Percentiles rank a stretch among this genome's conserved stretches.
Conservation (phyloP, 53 echinoderm and acorn worm genomes). For the Arbacia lixula region DNA sequence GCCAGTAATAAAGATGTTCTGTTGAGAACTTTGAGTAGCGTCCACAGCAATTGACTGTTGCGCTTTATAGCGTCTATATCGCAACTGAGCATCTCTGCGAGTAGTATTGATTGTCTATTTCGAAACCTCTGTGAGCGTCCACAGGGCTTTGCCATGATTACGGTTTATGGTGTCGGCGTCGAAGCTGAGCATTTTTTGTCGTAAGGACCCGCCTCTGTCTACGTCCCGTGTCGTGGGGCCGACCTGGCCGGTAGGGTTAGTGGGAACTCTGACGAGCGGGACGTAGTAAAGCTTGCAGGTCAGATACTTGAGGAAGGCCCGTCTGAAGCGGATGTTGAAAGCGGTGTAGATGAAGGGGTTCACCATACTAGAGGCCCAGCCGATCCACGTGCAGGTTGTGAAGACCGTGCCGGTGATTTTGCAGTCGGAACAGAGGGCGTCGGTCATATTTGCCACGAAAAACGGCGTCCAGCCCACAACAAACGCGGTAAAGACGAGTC, state of each 20-base stretch:
- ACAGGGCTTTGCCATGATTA: neutral
- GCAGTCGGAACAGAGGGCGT: constrained; percentile 59
- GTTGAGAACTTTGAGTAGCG: too few species aligned
- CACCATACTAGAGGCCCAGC: constrained; percentile 86
- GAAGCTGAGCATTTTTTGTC: neutral
- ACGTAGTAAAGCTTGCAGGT: constrained; percentile 25
- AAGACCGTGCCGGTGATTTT: constrained; percentile 29
- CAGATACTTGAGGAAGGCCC: constrained; percentile 70
- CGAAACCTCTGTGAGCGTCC: constrained; percentile 18
- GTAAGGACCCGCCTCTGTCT: neutral
- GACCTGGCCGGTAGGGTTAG: neutral
- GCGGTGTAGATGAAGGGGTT: constrained; percentile 87
- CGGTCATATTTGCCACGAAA: constrained; percentile 71
- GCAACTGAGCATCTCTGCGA: too few species aligned
- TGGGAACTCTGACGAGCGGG: neutral
- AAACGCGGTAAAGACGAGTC: constrained; percentile 78
- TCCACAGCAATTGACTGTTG: too few species aligned
- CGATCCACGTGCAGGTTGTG: constrained; percentile 81
- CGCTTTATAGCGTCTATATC: too few species aligned
- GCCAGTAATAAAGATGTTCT: too few species aligned
- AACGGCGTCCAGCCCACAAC: constrained; percentile 88
- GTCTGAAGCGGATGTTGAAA: constrained; percentile 78
- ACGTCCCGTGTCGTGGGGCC: neutral
- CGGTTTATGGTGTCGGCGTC: neutral
- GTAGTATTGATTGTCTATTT: too few species aligned